Conservation (phyloP, 2,113 vertebrate genomes). For the Misgurnus mizolepis region DNA sequence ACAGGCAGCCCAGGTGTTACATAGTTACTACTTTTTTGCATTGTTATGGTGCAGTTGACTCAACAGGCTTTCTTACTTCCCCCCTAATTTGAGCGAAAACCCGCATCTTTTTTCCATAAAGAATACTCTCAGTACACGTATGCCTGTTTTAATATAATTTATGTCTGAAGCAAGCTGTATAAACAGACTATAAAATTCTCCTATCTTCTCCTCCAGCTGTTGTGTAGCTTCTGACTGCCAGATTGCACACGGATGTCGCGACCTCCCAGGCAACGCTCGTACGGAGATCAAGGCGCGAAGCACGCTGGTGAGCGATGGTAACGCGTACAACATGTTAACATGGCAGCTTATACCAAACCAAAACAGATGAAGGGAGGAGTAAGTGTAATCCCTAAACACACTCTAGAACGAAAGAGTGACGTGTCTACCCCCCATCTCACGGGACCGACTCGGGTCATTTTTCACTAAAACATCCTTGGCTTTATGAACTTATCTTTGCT, state of each 20-base stretch:
- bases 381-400: slow-evolving; percentile 35
- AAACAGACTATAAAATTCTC: slow-evolving; percentile 53
- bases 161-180: slow-evolving; percentile 37
- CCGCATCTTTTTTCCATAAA: not conserved
- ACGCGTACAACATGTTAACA: slow-evolving; percentile 42
- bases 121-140: slow-evolving; percentile 18
- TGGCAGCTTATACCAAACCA: slow-evolving; percentile 25
- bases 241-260: slow-evolving; percentile 43
- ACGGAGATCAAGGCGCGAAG: slow-evolving; percentile 41
- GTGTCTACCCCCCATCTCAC: not conserved
- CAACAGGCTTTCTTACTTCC: not conserved
- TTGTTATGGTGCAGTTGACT: not conserved
- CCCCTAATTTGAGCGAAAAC: not conserved
- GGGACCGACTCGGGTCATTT: slow-evolving; percentile 59
- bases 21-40: not conserved
- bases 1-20: slow-evolving; percentile 6
- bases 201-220: slow-evolving; percentile 40
- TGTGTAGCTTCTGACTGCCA: slow-evolving; percentile 46
- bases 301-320: slow-evolving; percentile 44
- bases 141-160: slow-evolving; percentile 41
- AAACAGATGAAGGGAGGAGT: slow-evolving; percentile 34
- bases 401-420: not conserved
- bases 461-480: slow-evolving; percentile 62
- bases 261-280: slow-evolving; percentile 49
- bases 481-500: slow-evolving; percentile 57